phyloP scores from a whole-genome alignment of 23 tunicate genomes.

The Ascidia mentula region DNA sequence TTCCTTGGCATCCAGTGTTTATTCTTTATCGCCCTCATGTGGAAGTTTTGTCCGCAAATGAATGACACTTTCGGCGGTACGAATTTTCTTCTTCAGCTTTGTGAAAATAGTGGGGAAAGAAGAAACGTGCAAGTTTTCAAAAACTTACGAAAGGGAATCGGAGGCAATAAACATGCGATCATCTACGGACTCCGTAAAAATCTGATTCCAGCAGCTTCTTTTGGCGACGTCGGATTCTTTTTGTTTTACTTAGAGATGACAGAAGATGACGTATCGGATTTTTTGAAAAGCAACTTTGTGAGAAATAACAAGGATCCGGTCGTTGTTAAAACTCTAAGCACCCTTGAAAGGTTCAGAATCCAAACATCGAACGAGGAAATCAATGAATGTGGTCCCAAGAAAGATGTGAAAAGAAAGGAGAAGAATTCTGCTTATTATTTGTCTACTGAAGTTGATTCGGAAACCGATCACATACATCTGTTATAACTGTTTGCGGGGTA shows the following conservation, averaged over 20 bases:
- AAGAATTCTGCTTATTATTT: too few relatives aligned
- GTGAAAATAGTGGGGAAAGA: neutral
- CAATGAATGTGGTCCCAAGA: too few relatives aligned
- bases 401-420: too few relatives aligned
- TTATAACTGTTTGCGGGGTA: too few relatives aligned
- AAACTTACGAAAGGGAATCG: neutral
- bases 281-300: neutral
- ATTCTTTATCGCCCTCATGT: neutral
- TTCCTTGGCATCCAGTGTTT: neutral
- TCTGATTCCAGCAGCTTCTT: neutral
- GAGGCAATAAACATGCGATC: neutral
- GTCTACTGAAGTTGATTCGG: too few relatives aligned
- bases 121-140: neutral
- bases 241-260: neutral
- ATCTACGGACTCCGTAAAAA: neutral
- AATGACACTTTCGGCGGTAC: neutral
- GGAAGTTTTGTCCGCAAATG: neutral
- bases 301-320: neutral
- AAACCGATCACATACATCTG: too few relatives aligned
- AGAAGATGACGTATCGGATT: neutral
- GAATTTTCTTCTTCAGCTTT: neutral
- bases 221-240: constrained; percentile 6
- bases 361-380: neutral
- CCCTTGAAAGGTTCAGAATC: neutral
- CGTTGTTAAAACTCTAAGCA: neutral